A percentile compares a stretch with the other conserved stretches of the same genome.
Conservation (phyloP, 2,888 invertebrate genomes). For the Drepanosiphum platanoidis region DNA sequence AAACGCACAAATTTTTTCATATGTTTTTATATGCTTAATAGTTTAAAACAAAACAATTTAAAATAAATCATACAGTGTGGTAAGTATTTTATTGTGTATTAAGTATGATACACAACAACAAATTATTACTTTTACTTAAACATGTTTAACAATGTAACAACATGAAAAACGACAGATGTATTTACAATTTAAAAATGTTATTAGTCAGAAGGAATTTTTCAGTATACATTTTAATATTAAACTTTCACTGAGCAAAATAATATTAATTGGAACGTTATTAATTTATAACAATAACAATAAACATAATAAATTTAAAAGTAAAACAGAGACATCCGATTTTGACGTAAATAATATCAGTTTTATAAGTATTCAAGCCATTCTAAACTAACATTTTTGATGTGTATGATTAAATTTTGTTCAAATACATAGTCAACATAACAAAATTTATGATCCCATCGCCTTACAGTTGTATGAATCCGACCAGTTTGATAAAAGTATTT, state of each 20-base stretch:
- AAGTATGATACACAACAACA: slow-evolving; percentile 1
- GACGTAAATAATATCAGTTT: neutral
- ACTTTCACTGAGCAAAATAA: neutral
- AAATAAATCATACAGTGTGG: neutral
- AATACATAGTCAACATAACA: neutral
- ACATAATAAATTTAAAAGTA: neutral
- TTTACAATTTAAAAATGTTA: slow-evolving; percentile 17
- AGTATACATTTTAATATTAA: no score
- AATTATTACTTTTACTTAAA: neutral
- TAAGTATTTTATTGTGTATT: slow-evolving; percentile 27
- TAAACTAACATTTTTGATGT: neutral
- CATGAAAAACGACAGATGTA: slow-evolving; percentile 26
- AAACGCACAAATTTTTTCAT: no score
- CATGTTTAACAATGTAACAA: slow-evolving; percentile 18
- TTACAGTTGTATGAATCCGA: neutral
- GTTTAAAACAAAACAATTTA: no score
- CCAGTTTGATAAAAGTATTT: neutral
- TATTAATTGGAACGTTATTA: neutral
- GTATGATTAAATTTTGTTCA: neutral
- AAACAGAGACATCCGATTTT: neutral
- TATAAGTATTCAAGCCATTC: slow-evolving; percentile 28
- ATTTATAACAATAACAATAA: slow-evolving; percentile 13
- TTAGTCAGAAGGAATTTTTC: no score
- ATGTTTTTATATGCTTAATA: no score
- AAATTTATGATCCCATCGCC: neutral